Evolutionary conservation across 2,888 invertebrate genomes (phyloP).

Genomic region (Acheta domesticus): DNA sequence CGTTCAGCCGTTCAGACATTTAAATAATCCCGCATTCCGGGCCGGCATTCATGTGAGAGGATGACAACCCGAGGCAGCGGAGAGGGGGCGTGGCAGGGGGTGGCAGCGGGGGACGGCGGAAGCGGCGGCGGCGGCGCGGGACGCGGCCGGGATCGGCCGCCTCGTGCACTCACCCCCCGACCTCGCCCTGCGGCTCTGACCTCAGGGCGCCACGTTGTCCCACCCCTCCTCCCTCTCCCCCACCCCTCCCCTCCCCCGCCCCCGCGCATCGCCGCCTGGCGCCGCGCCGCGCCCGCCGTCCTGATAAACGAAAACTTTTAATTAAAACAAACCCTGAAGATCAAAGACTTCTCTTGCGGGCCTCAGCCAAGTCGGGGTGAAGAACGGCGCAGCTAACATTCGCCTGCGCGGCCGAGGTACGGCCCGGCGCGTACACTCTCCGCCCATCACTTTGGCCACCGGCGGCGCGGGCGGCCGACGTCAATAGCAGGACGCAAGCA

Average conservation of each 20-base stretch:
- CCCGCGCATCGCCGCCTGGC: not conserved
- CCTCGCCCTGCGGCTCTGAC: constrained; percentile 25
- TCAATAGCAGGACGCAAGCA: too few relatives aligned
- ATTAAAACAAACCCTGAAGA: constrained; percentile 35
- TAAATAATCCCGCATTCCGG: constrained; percentile 28
- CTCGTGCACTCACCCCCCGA: not conserved
- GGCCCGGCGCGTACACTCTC: not conserved
- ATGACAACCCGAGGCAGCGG: constrained; percentile 31
- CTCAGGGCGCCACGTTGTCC: constrained; percentile 23
- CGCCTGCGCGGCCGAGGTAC: not conserved
- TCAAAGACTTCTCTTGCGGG: constrained; percentile 34
- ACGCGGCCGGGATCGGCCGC: not conserved
- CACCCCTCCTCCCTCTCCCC: constrained; percentile 18
- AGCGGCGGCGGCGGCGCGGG: not conserved
- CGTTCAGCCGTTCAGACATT: constrained; percentile 9
- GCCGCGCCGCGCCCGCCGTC: not conserved
- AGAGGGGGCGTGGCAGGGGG: not conserved
- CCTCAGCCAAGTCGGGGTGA: constrained; percentile 26
- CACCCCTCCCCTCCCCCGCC: not conserved
- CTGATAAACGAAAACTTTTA: constrained; percentile 36
- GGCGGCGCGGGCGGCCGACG: too few relatives aligned
- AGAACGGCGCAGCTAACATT: constrained; percentile 25
- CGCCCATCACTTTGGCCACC: too few relatives aligned
- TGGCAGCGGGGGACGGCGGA: not conserved
- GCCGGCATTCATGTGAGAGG: constrained; percentile 33